A percentile compares a stretch with the other conserved stretches of the same genome.
Evolutionary conservation across 2,888 invertebrate genomes (phyloP).

Genomic region (Tetranychus piercei): DNA sequence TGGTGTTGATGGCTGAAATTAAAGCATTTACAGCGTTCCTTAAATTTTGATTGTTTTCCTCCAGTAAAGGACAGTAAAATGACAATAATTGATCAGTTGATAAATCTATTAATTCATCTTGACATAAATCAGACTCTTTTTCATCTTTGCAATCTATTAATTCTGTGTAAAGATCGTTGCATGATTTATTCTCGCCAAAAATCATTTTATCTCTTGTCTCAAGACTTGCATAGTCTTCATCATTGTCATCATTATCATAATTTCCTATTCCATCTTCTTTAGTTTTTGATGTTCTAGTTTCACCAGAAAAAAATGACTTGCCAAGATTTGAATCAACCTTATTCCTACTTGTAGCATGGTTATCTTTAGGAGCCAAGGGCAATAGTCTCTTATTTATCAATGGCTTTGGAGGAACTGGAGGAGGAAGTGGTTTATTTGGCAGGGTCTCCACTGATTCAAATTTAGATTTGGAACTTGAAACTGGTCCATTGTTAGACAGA

Average conservation of each 20-base stretch:
- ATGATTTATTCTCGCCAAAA: too few species aligned
- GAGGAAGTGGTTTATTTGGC: constrained; percentile 6
- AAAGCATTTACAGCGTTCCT: constrained; percentile 80
- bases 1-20: constrained; percentile 70
- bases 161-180: too few species aligned
- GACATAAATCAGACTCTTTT: too few species aligned
- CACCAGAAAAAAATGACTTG: constrained; percentile 25
- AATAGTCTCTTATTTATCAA: constrained; percentile 41
- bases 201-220: constrained; percentile 48
- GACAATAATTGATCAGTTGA: constrained; percentile 64
- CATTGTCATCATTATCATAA: constrained; percentile 45
- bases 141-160: too few species aligned
- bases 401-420: constrained; percentile 8
- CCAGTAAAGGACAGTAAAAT: constrained; percentile 70
- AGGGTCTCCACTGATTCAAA: constrained; percentile 20
- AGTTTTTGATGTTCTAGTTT: constrained; percentile 28
- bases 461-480: constrained; percentile 24
- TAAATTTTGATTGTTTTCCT: constrained; percentile 41
- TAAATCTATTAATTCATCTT: constrained; percentile 31
- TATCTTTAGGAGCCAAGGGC: constrained; percentile 30
- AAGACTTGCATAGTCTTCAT: constrained; percentile 75
- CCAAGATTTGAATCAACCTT: constrained; percentile 25
- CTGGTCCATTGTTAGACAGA: not conserved
- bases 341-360: constrained; percentile 9
- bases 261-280: constrained; percentile 34